phyloP scores from a whole-genome alignment of 2,888 invertebrate genomes.

The Cerceris rybyensis region DNA sequence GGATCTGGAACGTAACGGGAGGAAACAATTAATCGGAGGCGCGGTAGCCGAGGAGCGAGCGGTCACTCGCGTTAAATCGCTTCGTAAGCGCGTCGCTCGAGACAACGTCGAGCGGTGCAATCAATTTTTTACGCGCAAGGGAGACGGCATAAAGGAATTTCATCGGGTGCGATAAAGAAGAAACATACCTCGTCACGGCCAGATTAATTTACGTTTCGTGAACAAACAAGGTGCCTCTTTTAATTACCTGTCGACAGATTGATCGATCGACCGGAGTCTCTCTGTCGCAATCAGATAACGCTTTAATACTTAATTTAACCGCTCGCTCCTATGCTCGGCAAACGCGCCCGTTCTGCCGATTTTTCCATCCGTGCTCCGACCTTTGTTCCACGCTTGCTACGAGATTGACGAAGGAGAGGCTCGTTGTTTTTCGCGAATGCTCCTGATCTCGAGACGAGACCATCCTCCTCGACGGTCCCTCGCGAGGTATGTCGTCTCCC shows the following conservation, averaged over 20 bases:
- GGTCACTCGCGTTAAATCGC: not conserved
- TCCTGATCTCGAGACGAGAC: no score
- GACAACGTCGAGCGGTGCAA: constrained; percentile 26
- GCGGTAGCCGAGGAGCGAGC: not conserved
- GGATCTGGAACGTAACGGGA: not conserved
- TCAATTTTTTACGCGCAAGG: constrained; percentile 41
- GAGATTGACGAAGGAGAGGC: no score
- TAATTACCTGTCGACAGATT: constrained; percentile 67
- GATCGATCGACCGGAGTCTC: constrained; percentile 57
- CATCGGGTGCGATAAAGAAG: constrained; percentile 26
- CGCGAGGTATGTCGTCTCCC: not conserved
- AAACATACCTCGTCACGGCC: constrained; percentile 51
- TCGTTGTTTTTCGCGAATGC: not conserved
- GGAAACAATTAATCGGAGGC: not conserved
- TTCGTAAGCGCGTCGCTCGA: not conserved
- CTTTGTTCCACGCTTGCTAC: not conserved
- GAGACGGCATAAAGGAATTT: constrained; percentile 20
- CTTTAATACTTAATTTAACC: constrained; percentile 45
- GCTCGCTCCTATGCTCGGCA: constrained; percentile 12
- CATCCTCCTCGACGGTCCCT: not conserved
- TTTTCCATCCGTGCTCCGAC: constrained; percentile 6
- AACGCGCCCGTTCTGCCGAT: constrained; percentile 26
- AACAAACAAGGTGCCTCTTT: constrained; percentile 66
- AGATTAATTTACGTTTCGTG: constrained; percentile 61
- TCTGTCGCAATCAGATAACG: constrained; percentile 59